Percentiles rank a stretch among this genome's conserved stretches.
These are phyloP conservation scores for Pseudopleuronectes americanus DNA, from an alignment of 2,797 vertebrate genomes.

Conservation along the genomic window DNA sequence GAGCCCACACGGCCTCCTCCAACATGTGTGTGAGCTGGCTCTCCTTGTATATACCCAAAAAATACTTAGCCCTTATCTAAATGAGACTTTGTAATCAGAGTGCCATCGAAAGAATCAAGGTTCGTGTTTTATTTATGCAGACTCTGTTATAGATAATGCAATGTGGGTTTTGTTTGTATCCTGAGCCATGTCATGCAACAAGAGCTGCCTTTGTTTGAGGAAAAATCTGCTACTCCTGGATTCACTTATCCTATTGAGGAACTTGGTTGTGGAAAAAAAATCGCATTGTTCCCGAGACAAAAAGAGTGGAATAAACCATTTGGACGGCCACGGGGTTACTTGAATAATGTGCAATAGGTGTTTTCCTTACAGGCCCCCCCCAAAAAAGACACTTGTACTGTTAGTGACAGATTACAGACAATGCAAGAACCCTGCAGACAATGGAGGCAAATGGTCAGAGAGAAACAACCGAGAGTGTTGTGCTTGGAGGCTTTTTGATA, in stretches of 20 bases:
- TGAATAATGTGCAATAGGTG: constrained; percentile 94
- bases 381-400: constrained; percentile 87
- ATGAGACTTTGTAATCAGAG: constrained; percentile 63
- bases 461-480: constrained; percentile 77
- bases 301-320: constrained; percentile 74
- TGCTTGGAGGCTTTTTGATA: constrained; percentile 92
- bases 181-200: constrained; percentile 66
- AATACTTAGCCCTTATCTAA: constrained; percentile 66
- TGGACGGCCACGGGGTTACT: constrained; percentile 76
- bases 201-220: constrained; percentile 69
- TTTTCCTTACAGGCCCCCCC: constrained; percentile 84
- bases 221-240: constrained; percentile 64
- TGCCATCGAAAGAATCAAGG: constrained; percentile 59
- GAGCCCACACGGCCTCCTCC: constrained; percentile 89
- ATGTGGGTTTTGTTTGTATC: constrained; percentile 47
- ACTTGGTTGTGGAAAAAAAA: constrained; percentile 55
- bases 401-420: constrained; percentile 86
- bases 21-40: constrained; percentile 89
- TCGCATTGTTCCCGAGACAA: constrained; percentile 64
- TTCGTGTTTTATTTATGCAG: constrained; percentile 82
- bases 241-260: constrained; percentile 69
- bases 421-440: constrained; percentile 86
- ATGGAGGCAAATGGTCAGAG: constrained; percentile 87
- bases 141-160: constrained; percentile 69
- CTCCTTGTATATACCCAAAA: constrained; percentile 41